Percentiles rank a stretch among this genome's conserved stretches.
phyloP scores from a whole-genome alignment of 2,797 vertebrate genomes.

The Morus bassanus region DNA sequence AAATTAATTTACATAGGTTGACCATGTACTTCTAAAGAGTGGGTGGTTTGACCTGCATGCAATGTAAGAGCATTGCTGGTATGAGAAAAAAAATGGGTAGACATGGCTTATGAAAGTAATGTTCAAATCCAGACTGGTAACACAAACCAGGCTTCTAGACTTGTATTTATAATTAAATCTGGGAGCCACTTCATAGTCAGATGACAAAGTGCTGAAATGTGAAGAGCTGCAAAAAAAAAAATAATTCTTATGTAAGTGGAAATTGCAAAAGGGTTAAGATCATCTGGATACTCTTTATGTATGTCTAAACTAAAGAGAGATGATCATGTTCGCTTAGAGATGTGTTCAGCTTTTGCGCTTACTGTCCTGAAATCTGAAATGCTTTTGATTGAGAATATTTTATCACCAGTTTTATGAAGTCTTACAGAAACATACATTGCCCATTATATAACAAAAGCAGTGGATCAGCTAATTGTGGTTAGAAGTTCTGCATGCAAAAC shows the following conservation, averaged over 20 bases:
- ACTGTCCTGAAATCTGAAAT: neutral
- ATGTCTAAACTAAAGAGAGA: neutral
- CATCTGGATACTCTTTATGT: neutral
- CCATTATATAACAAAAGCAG: neutral
- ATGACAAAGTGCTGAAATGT: slow-evolving; percentile 16
- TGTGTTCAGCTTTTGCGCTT: neutral
- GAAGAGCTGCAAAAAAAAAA: neutral
- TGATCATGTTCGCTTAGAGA: neutral
- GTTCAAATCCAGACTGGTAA: neutral
- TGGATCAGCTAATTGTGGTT: neutral
- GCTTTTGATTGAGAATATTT: neutral
- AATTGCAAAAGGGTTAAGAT: neutral
- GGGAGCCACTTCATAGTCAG: neutral
- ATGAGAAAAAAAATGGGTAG: neutral
- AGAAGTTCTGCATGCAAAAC: neutral
- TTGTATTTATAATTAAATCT: slow-evolving; percentile 9
- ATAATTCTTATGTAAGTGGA: neutral
- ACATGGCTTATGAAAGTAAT: neutral
- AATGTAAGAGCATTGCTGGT: neutral
- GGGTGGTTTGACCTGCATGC: neutral
- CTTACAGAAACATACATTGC: neutral
- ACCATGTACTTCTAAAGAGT: neutral
- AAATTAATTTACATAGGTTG: neutral
- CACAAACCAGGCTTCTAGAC: neutral
- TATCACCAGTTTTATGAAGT: neutral